Base-by-base conservation (phyloP, 2,888 invertebrate genomes). In the Cantharis flavilabris region DNA sequence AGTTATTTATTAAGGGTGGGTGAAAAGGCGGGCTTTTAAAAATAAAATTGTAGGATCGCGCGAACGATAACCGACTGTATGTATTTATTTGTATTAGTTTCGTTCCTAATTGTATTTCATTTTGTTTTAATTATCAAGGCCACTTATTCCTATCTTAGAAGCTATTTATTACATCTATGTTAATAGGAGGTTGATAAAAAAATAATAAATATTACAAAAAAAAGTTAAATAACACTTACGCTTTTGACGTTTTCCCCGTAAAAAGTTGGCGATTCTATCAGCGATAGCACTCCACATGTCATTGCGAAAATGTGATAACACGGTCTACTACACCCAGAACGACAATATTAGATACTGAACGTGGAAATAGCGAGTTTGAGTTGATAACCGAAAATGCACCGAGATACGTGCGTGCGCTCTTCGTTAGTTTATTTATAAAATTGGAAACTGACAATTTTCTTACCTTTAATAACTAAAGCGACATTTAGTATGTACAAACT, bases 241-340 rank as follows among this genome's bases (percentile, higher is more conserved):
- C 82, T 83, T 83, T 74, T 81, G 82, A 70, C 82, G 83, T 75
- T 82, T 83, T 72, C 80, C 81, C 49, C 82, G 80, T 79, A 85
- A 84, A 78, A 85, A 83, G 73, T 80, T 81, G 63, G 83, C 81
- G 75, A 85, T 77, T 72, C 84, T 80, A 71, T 84, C 84, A 79
- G 86, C 81, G 75, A 85, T 77, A 74, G 84, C 83, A 81, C 83
- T 83, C 86, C 86, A 86, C 86, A 86, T 86, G 85, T 85, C 85
- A 85, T 84, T 82, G 83, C 83, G 84, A 79, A 76, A 75, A 71
- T 72, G 49, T 14, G 23, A 69, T 72, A 11, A 62, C 49, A 70
- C 79, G 80, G 81, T 81, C 80, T 84, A 79, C 77, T 79, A 75
- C 69, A 78, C 70, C 65, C 64, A 82, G 81, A 20, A 11, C 82